phyloP scores from a whole-genome alignment of 2,888 invertebrate genomes.

The Limnephilus marmoratus region DNA sequence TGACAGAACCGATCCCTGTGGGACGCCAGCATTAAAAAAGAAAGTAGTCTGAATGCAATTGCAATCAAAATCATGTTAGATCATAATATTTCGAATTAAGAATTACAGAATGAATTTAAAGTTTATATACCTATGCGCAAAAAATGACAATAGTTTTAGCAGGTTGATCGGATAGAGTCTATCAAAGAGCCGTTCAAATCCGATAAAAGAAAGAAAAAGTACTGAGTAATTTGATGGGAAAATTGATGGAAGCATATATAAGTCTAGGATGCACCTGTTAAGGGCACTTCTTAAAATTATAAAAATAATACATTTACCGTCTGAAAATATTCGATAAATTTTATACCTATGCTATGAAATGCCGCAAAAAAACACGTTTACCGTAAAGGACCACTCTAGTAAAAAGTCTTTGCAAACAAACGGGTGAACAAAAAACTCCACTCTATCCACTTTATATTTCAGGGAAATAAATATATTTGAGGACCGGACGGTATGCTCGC shows the following conservation, averaged over 20 bases:
- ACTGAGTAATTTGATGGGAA: neutral
- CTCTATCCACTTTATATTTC: constrained; percentile 19
- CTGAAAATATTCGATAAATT: neutral
- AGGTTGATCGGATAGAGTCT: too few relatives aligned
- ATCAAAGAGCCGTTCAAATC: too few relatives aligned
- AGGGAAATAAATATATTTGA: constrained; percentile 22
- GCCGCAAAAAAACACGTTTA: neutral
- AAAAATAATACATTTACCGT: neutral
- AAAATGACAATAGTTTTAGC: neutral
- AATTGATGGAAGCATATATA: neutral
- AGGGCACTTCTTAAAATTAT: neutral
- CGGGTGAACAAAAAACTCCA: neutral
- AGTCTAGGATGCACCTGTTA: neutral
- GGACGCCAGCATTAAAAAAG: too few relatives aligned
- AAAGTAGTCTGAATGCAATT: neutral
- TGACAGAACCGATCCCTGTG: too few relatives aligned
- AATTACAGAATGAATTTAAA: neutral
- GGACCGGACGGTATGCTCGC: neutral
- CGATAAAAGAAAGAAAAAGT: too few relatives aligned
- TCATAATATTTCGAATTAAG: neutral
- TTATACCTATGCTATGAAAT: neutral
- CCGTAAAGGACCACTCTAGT: neutral
- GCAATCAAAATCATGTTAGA: neutral
- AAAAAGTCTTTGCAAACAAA: neutral
- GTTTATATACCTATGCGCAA: neutral